Percentiles rank a stretch among this genome's conserved stretches.
Evolutionary conservation across 1,140 invertebrate species (phyloP).

Genomic region (Aphelinus atriplicis): DNA sequence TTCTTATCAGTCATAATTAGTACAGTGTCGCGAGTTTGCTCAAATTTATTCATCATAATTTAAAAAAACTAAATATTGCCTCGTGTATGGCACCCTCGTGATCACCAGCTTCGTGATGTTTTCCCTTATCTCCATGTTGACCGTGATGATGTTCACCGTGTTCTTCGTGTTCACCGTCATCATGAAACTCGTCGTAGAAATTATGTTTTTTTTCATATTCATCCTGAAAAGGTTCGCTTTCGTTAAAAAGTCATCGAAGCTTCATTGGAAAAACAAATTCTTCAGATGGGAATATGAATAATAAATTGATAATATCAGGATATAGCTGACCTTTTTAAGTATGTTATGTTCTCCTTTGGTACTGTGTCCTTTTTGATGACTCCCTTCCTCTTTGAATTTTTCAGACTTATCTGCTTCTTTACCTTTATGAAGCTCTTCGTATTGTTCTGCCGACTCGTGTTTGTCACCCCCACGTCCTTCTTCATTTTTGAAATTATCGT

Average conservation of each 20-base stretch:
- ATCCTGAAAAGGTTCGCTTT: conserved; percentile 55
- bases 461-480: conserved; percentile 56
- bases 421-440: conserved; percentile 54
- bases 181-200: conserved; percentile 78
- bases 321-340: conserved; percentile 69
- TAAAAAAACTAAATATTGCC: conserved; percentile 42
- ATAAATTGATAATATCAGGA: neutral
- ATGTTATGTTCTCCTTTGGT: conserved; percentile 78
- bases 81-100: conserved; percentile 63
- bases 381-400: conserved; percentile 70
- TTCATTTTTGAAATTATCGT: conserved; percentile 55
- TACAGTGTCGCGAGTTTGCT: too few relatives aligned
- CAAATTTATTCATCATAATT: neutral
- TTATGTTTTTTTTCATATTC: conserved; percentile 79
- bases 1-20: neutral
- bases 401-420: conserved; percentile 59
- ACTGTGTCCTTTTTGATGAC: conserved; percentile 76
- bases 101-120: conserved; percentile 59
- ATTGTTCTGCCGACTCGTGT: conserved; percentile 59
- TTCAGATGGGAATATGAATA: neutral
- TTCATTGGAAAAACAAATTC: neutral
- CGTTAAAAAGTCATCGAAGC: conserved; percentile 7
- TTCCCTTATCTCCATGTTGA: conserved; percentile 61
- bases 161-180: conserved; percentile 72
- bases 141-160: conserved; percentile 69